Evolutionary conservation across 1,140 invertebrate genomes (phyloP).

Genomic region (Penaeus vannamei): DNA sequence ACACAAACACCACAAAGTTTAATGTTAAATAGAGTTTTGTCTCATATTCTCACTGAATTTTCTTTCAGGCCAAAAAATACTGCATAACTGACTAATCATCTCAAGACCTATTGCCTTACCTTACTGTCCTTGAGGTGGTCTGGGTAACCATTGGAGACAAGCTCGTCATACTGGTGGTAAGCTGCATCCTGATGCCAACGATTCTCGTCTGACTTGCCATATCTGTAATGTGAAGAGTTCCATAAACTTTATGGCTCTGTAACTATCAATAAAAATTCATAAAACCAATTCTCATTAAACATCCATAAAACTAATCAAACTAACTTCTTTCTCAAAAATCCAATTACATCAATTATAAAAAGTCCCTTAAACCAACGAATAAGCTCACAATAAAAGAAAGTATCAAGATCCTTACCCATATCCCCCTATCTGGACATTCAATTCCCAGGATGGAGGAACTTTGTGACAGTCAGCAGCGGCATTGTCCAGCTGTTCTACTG

Average conservation of each 20-base stretch:
- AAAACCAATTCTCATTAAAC: too few relatives aligned
- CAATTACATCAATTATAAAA: too few relatives aligned
- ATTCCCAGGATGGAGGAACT: conserved; percentile 60
- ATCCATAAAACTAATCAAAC: too few relatives aligned
- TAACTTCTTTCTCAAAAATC: too few relatives aligned
- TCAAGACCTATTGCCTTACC: conserved; percentile 1
- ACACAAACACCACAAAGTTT: too few relatives aligned
- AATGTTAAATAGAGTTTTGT: too few relatives aligned
- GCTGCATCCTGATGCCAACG: conserved; percentile 40
- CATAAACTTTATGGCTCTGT: too few relatives aligned
- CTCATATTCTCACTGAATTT: too few relatives aligned
- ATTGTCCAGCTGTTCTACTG: conserved; percentile 2
- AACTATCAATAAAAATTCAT: too few relatives aligned
- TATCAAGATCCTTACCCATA: conserved; percentile 33
- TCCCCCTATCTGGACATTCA: conserved; percentile 26
- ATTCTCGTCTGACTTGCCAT: conserved; percentile 3
- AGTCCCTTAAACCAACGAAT: too few relatives aligned
- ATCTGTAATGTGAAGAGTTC: neutral
- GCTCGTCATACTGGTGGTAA: conserved; percentile 30
- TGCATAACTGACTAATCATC: neutral
- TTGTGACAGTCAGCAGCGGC: conserved; percentile 36
- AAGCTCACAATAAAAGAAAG: too few relatives aligned
- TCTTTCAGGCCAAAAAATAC: neutral
- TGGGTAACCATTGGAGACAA: conserved; percentile 49
- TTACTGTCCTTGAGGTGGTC: conserved; percentile 45